Evolutionary conservation across 2,888 invertebrate species (phyloP).

Genomic region (Xestobium rufovillosum): DNA sequence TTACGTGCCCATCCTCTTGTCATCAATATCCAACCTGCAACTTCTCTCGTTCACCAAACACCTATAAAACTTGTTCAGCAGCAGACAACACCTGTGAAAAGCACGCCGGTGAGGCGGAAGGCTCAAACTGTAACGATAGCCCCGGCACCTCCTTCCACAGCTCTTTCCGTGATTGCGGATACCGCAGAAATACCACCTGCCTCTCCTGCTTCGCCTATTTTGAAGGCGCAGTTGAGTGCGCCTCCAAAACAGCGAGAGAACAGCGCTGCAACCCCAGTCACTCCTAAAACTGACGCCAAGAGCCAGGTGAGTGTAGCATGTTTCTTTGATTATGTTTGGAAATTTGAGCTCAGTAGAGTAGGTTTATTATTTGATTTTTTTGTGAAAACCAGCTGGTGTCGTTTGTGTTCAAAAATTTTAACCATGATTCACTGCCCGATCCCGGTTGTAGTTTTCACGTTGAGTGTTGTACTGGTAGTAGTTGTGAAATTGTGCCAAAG

Average conservation of each 20-base stretch:
- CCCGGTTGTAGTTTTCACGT: too few species aligned
- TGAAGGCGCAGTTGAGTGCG: slow-evolving; percentile 76
- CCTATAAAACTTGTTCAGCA: slow-evolving; percentile 41
- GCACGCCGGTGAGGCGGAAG: slow-evolving; percentile 12
- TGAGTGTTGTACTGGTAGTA: slow-evolving; percentile 14
- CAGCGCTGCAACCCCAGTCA: slow-evolving; percentile 37
- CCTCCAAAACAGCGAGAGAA: slow-evolving; percentile 49
- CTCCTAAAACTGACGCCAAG: slow-evolving; percentile 42
- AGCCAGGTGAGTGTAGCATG: slow-evolving; percentile 50
- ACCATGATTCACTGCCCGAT: too few species aligned
- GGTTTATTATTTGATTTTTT: too few species aligned
- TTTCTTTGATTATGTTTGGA: too few species aligned
- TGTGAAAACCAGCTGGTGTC: too few species aligned
- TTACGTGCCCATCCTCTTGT: slow-evolving; percentile 54
- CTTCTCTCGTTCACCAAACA: slow-evolving; percentile 25
- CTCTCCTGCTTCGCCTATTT: slow-evolving; percentile 69
- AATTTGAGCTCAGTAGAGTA: too few species aligned
- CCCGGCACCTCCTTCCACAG: slow-evolving; percentile 12
- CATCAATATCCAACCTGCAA: slow-evolving; percentile 40
- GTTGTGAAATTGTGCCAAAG: slow-evolving; percentile 34
- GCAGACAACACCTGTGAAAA: slow-evolving; percentile 43
- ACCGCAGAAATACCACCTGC: slow-evolving; percentile 33
- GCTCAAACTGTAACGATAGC: slow-evolving; percentile 8
- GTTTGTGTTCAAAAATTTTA: too few species aligned
- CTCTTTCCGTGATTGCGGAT: slow-evolving; percentile 16